A percentile compares a stretch with the other conserved stretches of the same genome.
Evolutionary conservation across 2,888 invertebrate species (phyloP).

Genomic region (Drosophila imparisetae): DNA sequence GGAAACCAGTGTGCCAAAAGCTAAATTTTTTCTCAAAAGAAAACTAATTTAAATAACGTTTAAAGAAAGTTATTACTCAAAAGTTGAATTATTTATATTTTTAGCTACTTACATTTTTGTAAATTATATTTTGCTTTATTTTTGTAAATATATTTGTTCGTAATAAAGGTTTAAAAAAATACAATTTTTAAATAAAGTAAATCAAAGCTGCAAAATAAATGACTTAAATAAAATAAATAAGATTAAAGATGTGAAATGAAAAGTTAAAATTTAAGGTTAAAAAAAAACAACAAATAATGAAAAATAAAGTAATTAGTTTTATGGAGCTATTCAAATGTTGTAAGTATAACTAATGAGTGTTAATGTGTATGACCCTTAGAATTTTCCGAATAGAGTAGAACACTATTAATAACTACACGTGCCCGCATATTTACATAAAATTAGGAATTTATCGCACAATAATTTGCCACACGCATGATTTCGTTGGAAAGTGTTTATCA

Average conservation of each 20-base stretch:
- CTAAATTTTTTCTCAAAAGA: constrained; percentile 21
- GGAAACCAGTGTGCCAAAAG: constrained; percentile 6
- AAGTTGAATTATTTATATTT: not conserved
- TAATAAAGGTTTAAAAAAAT: not conserved
- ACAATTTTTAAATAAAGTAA: not conserved
- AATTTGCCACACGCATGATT: constrained; percentile 8
- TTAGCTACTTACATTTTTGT: no score
- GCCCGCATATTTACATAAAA: not conserved
- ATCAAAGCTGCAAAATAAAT: not conserved
- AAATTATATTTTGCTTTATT: not conserved
- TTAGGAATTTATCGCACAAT: constrained; percentile 1
- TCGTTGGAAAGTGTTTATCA: constrained; percentile 14
- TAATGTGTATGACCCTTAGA: not conserved
- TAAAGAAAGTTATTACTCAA: not conserved
- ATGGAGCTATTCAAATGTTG: no score
- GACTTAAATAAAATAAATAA: not conserved
- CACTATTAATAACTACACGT: not conserved
- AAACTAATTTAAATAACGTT: not conserved
- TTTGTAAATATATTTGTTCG: not conserved
- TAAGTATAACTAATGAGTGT: not conserved
- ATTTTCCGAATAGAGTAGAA: not conserved
- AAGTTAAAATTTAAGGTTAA: no score
- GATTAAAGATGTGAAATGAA: not conserved
- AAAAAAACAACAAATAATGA: no score
- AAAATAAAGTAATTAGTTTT: no score